Conservation (phyloP, 1,140 invertebrate genomes). For the Nebria ingens region DNA sequence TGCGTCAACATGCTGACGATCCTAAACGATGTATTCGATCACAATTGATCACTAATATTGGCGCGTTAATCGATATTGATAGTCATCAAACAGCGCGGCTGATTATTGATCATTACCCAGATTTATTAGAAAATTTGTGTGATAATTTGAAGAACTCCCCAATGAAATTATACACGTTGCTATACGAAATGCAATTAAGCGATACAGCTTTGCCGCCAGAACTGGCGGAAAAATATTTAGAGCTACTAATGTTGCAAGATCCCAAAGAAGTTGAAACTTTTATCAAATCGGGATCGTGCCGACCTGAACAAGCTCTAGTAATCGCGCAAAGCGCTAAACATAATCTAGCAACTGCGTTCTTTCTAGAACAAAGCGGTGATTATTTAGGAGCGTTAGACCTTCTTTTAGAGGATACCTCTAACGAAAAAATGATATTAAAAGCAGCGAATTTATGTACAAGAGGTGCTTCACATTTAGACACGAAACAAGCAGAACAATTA, state of each 20-base stretch:
- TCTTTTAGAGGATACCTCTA: slow-evolving; percentile 29
- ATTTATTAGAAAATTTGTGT: slow-evolving; percentile 40
- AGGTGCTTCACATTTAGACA: slow-evolving; percentile 31
- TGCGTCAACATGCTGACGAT: slow-evolving; percentile 53
- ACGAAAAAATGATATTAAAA: slow-evolving; percentile 15
- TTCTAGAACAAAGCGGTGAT: slow-evolving; percentile 38
- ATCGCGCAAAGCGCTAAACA: slow-evolving; percentile 34
- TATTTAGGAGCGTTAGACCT: slow-evolving; percentile 37
- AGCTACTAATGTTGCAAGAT: slow-evolving; percentile 47
- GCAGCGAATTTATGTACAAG: slow-evolving; percentile 34
- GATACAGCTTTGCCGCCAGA: slow-evolving; percentile 39
- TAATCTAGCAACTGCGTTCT: slow-evolving; percentile 32
- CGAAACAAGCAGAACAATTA: slow-evolving; percentile 32
- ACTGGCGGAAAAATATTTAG: slow-evolving; percentile 51
- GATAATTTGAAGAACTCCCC: slow-evolving; percentile 34
- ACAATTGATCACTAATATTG: slow-evolving; percentile 38
- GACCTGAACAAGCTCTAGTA: slow-evolving; percentile 33
- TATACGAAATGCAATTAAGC: slow-evolving; percentile 49
- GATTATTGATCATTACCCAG: slow-evolving; percentile 38
- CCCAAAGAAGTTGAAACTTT: slow-evolving; percentile 25
- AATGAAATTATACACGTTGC: slow-evolving; percentile 43
- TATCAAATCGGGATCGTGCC: slow-evolving; percentile 26
- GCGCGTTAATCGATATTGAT: slow-evolving; percentile 33
- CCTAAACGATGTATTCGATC: slow-evolving; percentile 34
- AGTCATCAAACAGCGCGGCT: slow-evolving; percentile 40